Conservation (phyloP, 2,797 vertebrate species). For the Crossoptilon crossoptilon region DNA sequence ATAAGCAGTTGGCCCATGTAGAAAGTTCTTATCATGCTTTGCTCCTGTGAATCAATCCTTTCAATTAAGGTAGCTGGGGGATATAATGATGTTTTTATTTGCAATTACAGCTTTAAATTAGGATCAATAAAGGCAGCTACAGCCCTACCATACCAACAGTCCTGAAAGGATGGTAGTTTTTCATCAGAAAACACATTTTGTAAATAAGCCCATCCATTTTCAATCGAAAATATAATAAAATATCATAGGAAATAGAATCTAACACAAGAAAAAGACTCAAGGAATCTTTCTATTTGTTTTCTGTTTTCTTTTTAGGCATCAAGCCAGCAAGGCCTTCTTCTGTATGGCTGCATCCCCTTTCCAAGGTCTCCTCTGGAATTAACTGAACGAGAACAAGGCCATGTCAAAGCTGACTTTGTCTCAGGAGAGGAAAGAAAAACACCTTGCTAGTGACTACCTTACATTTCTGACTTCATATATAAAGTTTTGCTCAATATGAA, state of each 20-base stretch:
- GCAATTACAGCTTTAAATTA: slow-evolving; percentile 86
- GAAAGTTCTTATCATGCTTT: slow-evolving; percentile 42
- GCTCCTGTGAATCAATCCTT: slow-evolving; percentile 74
- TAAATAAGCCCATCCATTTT: slow-evolving; percentile 82
- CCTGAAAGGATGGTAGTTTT: slow-evolving; percentile 42
- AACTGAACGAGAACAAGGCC: slow-evolving; percentile 84
- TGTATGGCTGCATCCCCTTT: slow-evolving; percentile 82
- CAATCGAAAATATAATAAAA: slow-evolving; percentile 81
- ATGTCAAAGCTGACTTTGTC: slow-evolving; percentile 82
- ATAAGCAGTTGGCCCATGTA: slow-evolving; percentile 3
- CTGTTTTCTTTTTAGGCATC: slow-evolving; percentile 67
- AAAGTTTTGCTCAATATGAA: not conserved
- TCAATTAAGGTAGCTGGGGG: slow-evolving; percentile 63
- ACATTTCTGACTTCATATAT: not conserved
- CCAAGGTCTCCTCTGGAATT: slow-evolving; percentile 89
- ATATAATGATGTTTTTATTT: slow-evolving; percentile 85
- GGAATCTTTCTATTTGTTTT: slow-evolving; percentile 74
- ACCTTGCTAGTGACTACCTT: slow-evolving; percentile 56
- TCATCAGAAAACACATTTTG: slow-evolving; percentile 73
- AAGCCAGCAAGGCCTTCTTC: slow-evolving; percentile 78
- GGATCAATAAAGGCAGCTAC: slow-evolving; percentile 85
- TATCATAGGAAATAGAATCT: slow-evolving; percentile 70
- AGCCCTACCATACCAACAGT: slow-evolving; percentile 66
- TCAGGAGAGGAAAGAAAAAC: slow-evolving; percentile 85
- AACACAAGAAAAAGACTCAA: slow-evolving; percentile 60